phyloP scores from a whole-genome alignment of 2,797 vertebrate genomes.

The Tauraco hartlaubi region DNA sequence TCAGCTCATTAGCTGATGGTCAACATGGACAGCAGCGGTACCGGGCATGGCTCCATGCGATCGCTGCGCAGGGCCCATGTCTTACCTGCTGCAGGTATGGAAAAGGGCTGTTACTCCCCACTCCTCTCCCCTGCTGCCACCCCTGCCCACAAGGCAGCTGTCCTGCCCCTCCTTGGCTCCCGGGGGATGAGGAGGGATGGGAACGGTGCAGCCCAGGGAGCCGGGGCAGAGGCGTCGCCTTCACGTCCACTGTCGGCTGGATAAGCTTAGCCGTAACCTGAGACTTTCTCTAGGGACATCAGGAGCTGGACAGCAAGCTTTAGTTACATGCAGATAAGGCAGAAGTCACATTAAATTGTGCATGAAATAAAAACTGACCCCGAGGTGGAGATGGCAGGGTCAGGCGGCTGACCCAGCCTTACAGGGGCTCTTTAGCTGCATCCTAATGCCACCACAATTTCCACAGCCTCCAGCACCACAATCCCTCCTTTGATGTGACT shows the following conservation, averaged over 20 bases:
- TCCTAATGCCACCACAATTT: neutral
- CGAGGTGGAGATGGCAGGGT: neutral
- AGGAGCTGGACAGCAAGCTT: neutral
- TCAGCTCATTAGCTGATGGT: neutral
- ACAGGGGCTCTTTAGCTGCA: neutral
- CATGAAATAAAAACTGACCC: conserved; percentile 8
- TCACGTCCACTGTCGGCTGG: neutral
- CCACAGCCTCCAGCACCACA: neutral
- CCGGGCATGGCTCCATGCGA: accelerated
- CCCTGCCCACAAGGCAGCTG: accelerated
- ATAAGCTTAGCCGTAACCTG: neutral
- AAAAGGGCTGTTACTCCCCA: neutral
- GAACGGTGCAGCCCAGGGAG: neutral
- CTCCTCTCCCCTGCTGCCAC: neutral
- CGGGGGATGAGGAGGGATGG: neutral
- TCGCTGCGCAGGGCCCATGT: accelerated
- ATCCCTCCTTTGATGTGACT: conserved; percentile 20
- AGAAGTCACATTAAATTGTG: conserved; percentile 5
- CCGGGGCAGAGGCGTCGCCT: neutral
- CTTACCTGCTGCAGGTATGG: neutral
- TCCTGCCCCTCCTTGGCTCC: neutral
- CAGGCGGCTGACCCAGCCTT: neutral
- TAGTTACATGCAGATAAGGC: neutral
- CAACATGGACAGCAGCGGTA: neutral
- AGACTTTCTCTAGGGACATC: neutral